phyloP scores from a whole-genome alignment of 2,797 vertebrate species.

The Astyanax mexicanus region DNA sequence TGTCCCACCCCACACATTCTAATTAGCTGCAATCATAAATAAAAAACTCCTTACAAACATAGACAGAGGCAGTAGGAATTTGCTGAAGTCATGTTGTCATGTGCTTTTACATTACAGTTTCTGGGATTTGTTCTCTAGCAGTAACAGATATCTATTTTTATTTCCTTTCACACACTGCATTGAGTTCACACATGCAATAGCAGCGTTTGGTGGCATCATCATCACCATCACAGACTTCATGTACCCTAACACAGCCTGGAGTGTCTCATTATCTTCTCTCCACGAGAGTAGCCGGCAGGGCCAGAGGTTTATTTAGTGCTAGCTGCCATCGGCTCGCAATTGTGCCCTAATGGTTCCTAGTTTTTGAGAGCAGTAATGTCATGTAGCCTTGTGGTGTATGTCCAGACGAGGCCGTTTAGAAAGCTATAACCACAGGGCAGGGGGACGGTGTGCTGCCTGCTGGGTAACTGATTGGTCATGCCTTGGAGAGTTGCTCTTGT shows the following conservation, averaged over 20 bases:
- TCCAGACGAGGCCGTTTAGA: slow-evolving; percentile 24
- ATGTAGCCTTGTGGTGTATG: slow-evolving; percentile 49
- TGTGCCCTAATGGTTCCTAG: slow-evolving; percentile 35
- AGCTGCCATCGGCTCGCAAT: slow-evolving; percentile 17
- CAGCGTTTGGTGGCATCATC: neutral
- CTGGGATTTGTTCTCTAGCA: neutral
- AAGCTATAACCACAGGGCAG: slow-evolving; percentile 27
- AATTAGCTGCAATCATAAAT: too few relatives aligned
- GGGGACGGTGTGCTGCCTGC: slow-evolving; percentile 37
- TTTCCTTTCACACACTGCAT: neutral
- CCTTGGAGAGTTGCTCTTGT: slow-evolving; percentile 31
- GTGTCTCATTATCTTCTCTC: slow-evolving; percentile 8
- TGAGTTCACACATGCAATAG: neutral
- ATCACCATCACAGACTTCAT: neutral
- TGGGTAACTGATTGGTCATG: slow-evolving; percentile 41
- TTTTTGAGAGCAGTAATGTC: slow-evolving; percentile 31
- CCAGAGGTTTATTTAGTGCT: slow-evolving; percentile 33
- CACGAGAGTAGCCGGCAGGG: slow-evolving; percentile 20
- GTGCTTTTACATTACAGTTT: neutral
- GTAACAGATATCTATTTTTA: neutral
- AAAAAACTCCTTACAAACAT: too few relatives aligned
- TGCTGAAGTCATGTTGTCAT: neutral
- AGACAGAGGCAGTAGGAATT: neutral
- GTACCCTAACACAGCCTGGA: slow-evolving; percentile 9
- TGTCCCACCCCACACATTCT: too few relatives aligned